Evolutionary conservation across 2,888 invertebrate genomes (phyloP).

Genomic region (Ormyrus labotus): DNA sequence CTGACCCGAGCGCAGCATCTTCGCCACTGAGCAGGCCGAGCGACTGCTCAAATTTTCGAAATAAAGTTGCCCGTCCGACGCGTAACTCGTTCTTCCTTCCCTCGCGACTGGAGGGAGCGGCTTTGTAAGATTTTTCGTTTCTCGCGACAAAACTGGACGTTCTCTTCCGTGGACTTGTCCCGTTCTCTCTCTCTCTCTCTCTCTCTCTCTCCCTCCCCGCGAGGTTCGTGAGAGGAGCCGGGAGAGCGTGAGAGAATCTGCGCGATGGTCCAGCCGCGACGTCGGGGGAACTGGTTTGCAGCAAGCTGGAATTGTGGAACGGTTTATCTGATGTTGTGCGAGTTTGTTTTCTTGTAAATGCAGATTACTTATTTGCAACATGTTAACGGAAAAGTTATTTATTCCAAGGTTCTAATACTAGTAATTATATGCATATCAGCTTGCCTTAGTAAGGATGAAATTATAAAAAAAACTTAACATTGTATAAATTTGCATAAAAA

Average conservation of each 20-base stretch:
- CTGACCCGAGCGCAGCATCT: constrained; percentile 69
- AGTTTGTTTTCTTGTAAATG: too few relatives aligned
- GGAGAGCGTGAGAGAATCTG: constrained; percentile 70
- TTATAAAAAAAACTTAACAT: too few relatives aligned
- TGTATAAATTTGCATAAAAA: too few relatives aligned
- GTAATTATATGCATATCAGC: too few relatives aligned
- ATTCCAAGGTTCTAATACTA: too few relatives aligned
- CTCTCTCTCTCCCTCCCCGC: neutral
- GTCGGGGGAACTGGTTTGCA: constrained; percentile 34
- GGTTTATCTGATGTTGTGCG: neutral
- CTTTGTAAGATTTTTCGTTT: constrained; percentile 39
- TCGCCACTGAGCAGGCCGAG: constrained; percentile 66
- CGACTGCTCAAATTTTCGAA: constrained; percentile 56
- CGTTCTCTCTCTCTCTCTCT: constrained; percentile 5
- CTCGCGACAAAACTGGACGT: constrained; percentile 43
- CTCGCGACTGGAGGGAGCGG: neutral
- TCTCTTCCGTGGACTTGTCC: constrained; percentile 57
- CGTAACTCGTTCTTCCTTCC: constrained; percentile 45
- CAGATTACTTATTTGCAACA: too few relatives aligned
- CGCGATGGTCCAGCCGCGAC: constrained; percentile 63
- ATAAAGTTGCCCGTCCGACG: constrained; percentile 9
- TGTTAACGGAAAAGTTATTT: too few relatives aligned
- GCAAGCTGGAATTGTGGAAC: neutral
- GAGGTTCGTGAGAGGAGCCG: constrained; percentile 60
- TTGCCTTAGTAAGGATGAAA: too few relatives aligned